These are phyloP conservation scores for Molorchus minor DNA, from an alignment of 2,888 invertebrate genomes.

Conservation along the genomic window DNA sequence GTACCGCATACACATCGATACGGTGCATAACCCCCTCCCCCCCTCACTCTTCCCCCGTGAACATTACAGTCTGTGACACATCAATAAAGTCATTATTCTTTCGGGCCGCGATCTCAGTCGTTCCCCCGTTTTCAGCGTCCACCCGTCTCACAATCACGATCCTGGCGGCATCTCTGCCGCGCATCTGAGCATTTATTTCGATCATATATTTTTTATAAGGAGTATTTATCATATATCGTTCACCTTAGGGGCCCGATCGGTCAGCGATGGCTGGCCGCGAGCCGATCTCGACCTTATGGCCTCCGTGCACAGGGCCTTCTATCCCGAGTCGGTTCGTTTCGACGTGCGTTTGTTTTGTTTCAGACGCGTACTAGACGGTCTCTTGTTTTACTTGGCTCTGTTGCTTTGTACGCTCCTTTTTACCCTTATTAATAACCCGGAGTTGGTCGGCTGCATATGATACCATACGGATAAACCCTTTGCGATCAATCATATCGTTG, in stretches of 20 bases:
- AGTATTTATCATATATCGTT: constrained; percentile 58
- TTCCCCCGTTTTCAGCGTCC: constrained; percentile 32
- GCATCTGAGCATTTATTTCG: constrained; percentile 57
- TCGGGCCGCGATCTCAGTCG: constrained; percentile 41
- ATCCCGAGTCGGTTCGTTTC: constrained; percentile 39
- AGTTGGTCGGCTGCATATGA: constrained; percentile 20
- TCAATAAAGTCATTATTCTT: constrained; percentile 54
- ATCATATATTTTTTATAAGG: constrained; percentile 56
- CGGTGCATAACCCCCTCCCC: no score
- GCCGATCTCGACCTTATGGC: constrained; percentile 17
- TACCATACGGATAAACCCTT: constrained; percentile 9
- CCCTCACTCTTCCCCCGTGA: constrained; percentile 28
- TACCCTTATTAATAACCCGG: constrained; percentile 18
- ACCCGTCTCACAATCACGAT: constrained; percentile 50
- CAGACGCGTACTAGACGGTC: constrained; percentile 43
- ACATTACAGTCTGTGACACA: constrained; percentile 48
- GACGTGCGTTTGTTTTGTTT: constrained; percentile 45
- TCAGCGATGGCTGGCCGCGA: constrained; percentile 11
- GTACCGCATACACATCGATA: no score
- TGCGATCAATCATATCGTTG: constrained; percentile 13
- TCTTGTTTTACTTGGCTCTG: constrained; percentile 37
- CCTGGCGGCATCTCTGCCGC: constrained; percentile 46
- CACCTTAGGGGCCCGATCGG: constrained; percentile 46
- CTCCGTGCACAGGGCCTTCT: background rate
- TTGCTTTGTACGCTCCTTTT: background rate